These are phyloP conservation scores for Penelope pileata DNA, from an alignment of 2,113 vertebrate genomes.

Conservation along the genomic window DNA sequence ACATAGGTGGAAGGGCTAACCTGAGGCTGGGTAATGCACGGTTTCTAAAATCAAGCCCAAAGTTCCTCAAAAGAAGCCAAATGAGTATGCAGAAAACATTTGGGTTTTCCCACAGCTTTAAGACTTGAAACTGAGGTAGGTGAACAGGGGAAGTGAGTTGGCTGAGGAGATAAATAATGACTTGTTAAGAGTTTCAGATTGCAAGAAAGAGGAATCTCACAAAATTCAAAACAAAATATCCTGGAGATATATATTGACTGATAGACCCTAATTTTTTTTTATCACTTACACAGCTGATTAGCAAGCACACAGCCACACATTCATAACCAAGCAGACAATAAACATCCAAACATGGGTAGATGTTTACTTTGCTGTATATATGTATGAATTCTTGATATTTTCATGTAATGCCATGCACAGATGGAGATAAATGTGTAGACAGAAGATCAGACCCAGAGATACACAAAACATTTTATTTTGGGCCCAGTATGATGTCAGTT, in stretches of 20 bases:
- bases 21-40: background rate
- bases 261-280: background rate
- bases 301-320: background rate
- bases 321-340: background rate
- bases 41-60: conserved; percentile 17
- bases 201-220: background rate
- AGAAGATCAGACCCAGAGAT: background rate
- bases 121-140: background rate
- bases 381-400: background rate
- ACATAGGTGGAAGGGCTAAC: conserved; percentile 19
- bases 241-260: rapidly evolving
- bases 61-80: background rate
- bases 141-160: background rate
- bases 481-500: background rate
- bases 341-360: rapidly evolving
- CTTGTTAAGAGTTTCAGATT: background rate
- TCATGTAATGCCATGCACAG: background rate
- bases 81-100: background rate
- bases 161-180: background rate
- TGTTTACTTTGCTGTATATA: background rate
- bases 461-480: background rate
- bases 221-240: background rate
- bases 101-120: background rate
- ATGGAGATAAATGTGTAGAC: background rate
- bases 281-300: rapidly evolving